Base-by-base conservation (phyloP, 1,140 invertebrate species). In the Zaprionus ghesquierei region DNA sequence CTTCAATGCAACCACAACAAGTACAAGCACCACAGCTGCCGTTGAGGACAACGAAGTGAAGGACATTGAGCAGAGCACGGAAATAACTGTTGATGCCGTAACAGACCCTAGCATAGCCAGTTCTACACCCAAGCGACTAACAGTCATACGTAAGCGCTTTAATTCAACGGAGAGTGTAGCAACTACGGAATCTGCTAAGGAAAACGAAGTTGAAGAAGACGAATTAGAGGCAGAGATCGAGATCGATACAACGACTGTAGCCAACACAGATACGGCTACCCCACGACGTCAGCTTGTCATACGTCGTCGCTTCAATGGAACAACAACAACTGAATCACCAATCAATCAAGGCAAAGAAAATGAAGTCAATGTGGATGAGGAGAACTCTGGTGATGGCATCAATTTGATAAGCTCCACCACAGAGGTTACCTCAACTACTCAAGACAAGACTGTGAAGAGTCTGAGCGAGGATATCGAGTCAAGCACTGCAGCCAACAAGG, bases 1-100 rank as follows among this genome's bases (percentile, higher is more conserved):
- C 12, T 58, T 44, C 31, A 51, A 73, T 54, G 44, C 13, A 56
- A 69, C 50, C 38, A 29, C 53, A 44, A 49, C 54, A 33, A n/a
- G 3, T 15, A 49, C 54, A 33, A n/a, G 3, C 22, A 10, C 23
- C 8, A 22, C 65, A 50, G 41, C 20, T 22, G 15, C 41, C 10
- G 15, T 10, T 5, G 41, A 46, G n/a, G 18, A 46, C 9, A 22
- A 46, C 41, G 41, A 20, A 22, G 35, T 41, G 35, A 6, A 15
- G 6, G n/a, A 41, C 2, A 6, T 41, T 3, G 35, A 41, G 35
- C 35, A 41, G 15, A 41, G 35, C 35, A 8, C 35, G 2, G 35
- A 41, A 3, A 2, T 1, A n/a, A 9, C 2, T 15, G 35, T 8
- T 2, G 35, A 41, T 41, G 6, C 5, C 5, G n/a, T 8, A 5